A percentile compares a stretch with the other conserved stretches of the same genome.
These are phyloP conservation scores for Pseudochromis fuscus DNA, from an alignment of 2,797 vertebrate genomes.

Conservation along the genomic window DNA sequence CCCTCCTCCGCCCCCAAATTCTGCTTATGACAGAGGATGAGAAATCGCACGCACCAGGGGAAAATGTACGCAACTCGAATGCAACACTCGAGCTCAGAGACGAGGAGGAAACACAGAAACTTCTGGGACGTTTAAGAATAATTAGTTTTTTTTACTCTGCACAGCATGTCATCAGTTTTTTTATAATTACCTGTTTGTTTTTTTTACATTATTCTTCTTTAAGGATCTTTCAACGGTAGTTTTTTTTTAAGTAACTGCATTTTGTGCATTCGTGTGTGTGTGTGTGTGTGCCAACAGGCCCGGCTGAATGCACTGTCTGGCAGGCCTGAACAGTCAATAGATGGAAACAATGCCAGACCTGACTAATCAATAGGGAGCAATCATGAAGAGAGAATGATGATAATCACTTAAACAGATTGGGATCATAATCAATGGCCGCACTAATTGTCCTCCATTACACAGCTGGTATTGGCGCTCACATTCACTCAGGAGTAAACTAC, in stretches of 20 bases:
- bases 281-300: background rate
- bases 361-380: conserved; percentile 67
- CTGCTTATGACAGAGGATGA: conserved; percentile 44
- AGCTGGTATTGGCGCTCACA: conserved; percentile 19
- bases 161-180: background rate
- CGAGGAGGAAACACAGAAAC: conserved; percentile 2
- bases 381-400: conserved; percentile 64
- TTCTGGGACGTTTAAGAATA: background rate
- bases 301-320: conserved; percentile 10
- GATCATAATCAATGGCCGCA: conserved; percentile 59
- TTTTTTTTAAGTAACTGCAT: background rate
- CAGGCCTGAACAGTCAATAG: conserved; percentile 57
- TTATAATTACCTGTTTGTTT: background rate
- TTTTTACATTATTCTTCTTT: background rate
- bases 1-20: background rate
- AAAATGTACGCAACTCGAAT: conserved; percentile 29
- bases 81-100: conserved; percentile 30
- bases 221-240: background rate
- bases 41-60: conserved; percentile 28
- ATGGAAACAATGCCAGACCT: conserved; percentile 65
- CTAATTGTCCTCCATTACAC: conserved; percentile 62
- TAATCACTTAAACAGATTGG: conserved; percentile 69
- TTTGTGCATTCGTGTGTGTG: conserved; percentile 9
- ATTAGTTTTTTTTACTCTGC: conserved; percentile 1
- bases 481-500: no score